These are phyloP conservation scores for Eutrigla gurnardus DNA, from an alignment of 2,797 vertebrate genomes.

Conservation along the genomic window DNA sequence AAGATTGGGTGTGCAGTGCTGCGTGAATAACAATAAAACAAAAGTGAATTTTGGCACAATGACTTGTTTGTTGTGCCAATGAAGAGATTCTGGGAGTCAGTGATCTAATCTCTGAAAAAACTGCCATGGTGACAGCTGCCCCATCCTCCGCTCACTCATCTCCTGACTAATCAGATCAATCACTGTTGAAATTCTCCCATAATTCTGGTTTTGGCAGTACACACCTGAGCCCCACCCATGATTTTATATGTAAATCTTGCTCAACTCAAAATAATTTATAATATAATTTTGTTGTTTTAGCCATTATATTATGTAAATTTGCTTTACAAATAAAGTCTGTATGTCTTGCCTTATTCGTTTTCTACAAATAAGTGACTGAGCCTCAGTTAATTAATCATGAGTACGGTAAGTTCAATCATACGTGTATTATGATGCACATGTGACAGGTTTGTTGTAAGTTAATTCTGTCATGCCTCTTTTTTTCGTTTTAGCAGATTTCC, in stretches of 20 bases:
- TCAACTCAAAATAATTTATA: background rate
- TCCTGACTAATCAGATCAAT: conserved; percentile 23
- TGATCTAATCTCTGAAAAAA: conserved; percentile 9
- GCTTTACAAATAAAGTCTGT: background rate
- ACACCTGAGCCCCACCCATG: conserved; percentile 28
- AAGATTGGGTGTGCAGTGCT: background rate
- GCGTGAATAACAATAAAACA: background rate
- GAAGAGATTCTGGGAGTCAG: conserved; percentile 1
- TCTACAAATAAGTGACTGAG: background rate
- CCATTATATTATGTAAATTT: background rate
- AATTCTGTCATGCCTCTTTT: background rate
- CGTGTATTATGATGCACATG: background rate
- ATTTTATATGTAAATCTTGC: background rate
- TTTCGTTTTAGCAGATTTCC: background rate
- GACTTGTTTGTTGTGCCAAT: background rate
- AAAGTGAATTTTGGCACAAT: background rate
- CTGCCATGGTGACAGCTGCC: conserved; percentile 4
- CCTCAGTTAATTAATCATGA: conserved; percentile 8
- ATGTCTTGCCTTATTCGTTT: background rate
- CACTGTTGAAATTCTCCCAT: conserved; percentile 22
- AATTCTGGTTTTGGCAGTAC: background rate
- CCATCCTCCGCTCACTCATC: background rate
- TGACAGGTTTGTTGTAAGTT: conserved; percentile 20
- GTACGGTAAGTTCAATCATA: background rate
- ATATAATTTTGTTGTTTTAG: conserved; percentile 2